Conservation (phyloP, 2,888 invertebrate genomes). For the Scaptomyza flava region DNA sequence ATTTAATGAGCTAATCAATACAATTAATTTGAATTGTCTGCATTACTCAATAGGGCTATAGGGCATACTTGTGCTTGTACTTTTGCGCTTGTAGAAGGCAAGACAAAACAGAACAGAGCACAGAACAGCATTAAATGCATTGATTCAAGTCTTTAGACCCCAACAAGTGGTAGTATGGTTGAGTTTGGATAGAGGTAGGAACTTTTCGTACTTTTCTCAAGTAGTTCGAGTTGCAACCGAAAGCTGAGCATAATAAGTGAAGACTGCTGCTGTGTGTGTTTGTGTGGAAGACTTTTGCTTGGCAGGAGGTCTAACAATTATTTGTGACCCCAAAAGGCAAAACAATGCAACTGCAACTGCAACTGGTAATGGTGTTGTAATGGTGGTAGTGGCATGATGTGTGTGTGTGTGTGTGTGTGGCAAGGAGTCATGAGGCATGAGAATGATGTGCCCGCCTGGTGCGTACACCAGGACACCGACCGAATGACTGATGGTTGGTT, state of each 20-base stretch:
- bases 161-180: not conserved
- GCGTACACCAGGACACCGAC: constrained; percentile 65
- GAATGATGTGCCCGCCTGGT: constrained; percentile 55
- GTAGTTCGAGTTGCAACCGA: not conserved
- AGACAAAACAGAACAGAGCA: not conserved
- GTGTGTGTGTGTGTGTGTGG: constrained; percentile 14
- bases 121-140: not conserved
- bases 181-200: not conserved
- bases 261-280: constrained; percentile 1
- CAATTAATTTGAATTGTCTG: constrained; percentile 73
- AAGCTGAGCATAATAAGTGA: not conserved
- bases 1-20: constrained; percentile 73
- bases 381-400: constrained; percentile 20
- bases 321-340: constrained; percentile 59
- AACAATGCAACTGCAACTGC: constrained; percentile 46
- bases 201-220: constrained; percentile 18
- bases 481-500: constrained; percentile 79
- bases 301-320: constrained; percentile 61
- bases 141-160: not conserved
- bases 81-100: not conserved
- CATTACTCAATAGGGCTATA: constrained; percentile 32
- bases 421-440: not conserved
- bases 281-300: constrained; percentile 20
- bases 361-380: constrained; percentile 21
- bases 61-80: not conserved